Percentiles rank a stretch among this genome's conserved stretches.
phyloP scores from a whole-genome alignment of 2,113 vertebrate genomes.

The Meles meles region DNA sequence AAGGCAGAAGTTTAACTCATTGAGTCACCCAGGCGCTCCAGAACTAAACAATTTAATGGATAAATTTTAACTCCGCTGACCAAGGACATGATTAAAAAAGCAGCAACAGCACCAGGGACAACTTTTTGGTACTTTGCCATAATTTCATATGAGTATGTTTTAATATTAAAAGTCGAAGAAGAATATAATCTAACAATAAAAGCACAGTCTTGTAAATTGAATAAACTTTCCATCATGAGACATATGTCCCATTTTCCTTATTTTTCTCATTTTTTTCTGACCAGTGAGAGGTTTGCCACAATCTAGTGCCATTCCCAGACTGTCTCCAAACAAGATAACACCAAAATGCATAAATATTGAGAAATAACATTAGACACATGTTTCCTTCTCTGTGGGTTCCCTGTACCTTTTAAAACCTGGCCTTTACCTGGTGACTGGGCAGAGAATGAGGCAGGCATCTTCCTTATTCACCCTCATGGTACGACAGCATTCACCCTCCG shows the following conservation, averaged over 20 bases:
- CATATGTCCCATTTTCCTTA: fast-evolving
- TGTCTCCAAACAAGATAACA: background rate
- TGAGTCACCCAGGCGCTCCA: too few species aligned
- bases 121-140: background rate
- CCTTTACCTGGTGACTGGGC: background rate
- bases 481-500: background rate
- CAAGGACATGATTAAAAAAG: too few species aligned
- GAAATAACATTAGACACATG: background rate
- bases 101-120: background rate
- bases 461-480: background rate
- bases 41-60: background rate
- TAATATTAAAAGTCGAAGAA: background rate
- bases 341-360: background rate
- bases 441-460: background rate
- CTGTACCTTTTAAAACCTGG: background rate
- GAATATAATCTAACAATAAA: background rate
- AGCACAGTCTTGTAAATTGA: background rate
- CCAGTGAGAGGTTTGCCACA: background rate
- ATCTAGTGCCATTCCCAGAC: background rate
- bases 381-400: background rate
- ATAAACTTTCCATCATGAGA: background rate
- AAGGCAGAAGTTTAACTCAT: too few species aligned
- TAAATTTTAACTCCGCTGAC: background rate
- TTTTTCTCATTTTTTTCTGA: background rate
- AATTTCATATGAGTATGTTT: background rate